Evolutionary conservation across 1,140 invertebrate species (phyloP).

Genomic region (Lasioglossum albipes): DNA sequence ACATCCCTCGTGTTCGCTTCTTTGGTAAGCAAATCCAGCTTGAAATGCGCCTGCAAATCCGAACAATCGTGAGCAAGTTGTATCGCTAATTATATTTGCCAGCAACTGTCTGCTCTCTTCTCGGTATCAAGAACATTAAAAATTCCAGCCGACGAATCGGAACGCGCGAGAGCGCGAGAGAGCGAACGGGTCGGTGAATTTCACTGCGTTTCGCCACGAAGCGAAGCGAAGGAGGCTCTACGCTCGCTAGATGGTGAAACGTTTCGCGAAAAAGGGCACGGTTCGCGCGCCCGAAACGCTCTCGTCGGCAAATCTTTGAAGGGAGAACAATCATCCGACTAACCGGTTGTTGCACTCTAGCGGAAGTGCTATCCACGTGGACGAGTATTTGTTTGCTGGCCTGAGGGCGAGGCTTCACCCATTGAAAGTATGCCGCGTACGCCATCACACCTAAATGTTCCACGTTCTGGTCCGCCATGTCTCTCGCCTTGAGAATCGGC

Average conservation of each 20-base stretch:
- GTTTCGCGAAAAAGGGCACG: too few species aligned
- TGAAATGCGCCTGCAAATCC: conserved; percentile 86
- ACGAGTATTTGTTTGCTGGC: conserved; percentile 89
- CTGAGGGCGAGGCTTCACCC: conserved; percentile 90
- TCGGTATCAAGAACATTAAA: too few species aligned
- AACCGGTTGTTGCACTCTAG: conserved; percentile 90
- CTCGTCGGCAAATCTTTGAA: background rate
- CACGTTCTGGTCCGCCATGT: conserved; percentile 95
- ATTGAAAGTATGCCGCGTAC: conserved; percentile 93
- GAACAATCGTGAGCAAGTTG: background rate
- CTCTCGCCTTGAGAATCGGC: conserved; percentile 93
- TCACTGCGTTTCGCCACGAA: too few species aligned
- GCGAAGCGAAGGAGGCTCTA: too few species aligned
- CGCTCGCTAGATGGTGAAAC: too few species aligned
- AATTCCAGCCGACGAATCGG: too few species aligned
- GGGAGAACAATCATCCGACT: conserved; percentile 70
- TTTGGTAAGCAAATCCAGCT: conserved; percentile 88
- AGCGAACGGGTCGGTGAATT: too few species aligned
- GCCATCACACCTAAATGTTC: conserved; percentile 98
- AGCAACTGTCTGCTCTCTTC: too few species aligned
- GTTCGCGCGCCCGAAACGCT: too few species aligned
- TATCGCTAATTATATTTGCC: too few species aligned
- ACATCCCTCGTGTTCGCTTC: conserved; percentile 90
- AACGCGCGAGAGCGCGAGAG: too few species aligned
- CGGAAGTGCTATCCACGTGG: conserved; percentile 88